These are phyloP conservation scores for Tinamus major DNA, from an alignment of 2,797 vertebrate genomes.

Conservation along the genomic window DNA sequence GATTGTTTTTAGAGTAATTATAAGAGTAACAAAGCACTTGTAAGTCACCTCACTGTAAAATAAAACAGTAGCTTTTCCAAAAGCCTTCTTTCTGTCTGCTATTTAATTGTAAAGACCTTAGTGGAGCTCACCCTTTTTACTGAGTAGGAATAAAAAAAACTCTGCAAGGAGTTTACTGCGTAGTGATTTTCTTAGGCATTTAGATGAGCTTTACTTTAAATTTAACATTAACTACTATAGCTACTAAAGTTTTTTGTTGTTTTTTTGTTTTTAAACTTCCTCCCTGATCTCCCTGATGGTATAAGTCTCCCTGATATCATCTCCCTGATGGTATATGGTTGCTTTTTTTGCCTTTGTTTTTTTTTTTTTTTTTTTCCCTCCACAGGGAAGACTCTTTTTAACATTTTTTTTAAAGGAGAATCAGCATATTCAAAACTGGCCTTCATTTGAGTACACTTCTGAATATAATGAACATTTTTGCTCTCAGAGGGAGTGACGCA, in stretches of 20 bases:
- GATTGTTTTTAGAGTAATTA: background rate
- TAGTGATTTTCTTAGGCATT: constrained; percentile 2
- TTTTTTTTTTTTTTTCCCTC: background rate
- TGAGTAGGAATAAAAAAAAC: no score
- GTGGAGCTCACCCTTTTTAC: background rate
- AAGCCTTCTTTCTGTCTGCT: background rate
- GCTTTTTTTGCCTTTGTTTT: no score
- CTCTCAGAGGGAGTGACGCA: background rate
- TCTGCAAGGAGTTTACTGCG: background rate
- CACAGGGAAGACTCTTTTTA: background rate
- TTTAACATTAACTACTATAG: no score
- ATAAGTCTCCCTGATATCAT: background rate
- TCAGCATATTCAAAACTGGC: background rate
- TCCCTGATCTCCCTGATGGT: background rate
- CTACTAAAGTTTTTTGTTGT: no score
- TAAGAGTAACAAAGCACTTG: background rate
- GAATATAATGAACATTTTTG: background rate
- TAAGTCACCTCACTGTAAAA: background rate
- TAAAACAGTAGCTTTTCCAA: background rate
- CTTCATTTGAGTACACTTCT: background rate
- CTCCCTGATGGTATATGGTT: background rate
- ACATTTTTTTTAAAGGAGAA: background rate
- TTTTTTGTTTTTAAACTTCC: background rate
- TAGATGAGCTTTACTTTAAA: background rate
- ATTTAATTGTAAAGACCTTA: background rate